These are phyloP conservation scores for Melanostigma gelatinosum DNA, from an alignment of 2,113 vertebrate genomes.

Conservation along the genomic window DNA sequence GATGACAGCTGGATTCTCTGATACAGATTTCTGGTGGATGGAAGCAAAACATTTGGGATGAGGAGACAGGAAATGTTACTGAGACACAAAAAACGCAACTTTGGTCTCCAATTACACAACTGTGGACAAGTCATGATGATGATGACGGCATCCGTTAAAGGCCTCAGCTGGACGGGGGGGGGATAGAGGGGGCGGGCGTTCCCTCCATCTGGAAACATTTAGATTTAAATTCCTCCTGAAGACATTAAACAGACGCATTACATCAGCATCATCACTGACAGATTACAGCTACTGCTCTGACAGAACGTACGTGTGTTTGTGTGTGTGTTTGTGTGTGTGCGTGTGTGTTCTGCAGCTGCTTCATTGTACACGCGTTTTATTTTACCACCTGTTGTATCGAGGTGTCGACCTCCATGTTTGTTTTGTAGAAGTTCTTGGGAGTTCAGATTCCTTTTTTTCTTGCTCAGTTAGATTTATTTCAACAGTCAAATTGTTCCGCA, in stretches of 20 bases:
- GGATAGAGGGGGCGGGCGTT: constrained; percentile 53
- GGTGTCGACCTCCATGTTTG: background rate
- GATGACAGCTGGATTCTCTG: constrained; percentile 14
- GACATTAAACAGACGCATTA: constrained; percentile 31
- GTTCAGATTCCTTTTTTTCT: too few species aligned
- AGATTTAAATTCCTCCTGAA: constrained; percentile 59
- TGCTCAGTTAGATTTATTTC: too few species aligned
- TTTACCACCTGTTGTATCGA: background rate
- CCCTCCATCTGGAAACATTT: constrained; percentile 78
- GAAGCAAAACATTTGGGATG: background rate
- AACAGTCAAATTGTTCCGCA: too few species aligned
- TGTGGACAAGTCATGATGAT: constrained; percentile 27
- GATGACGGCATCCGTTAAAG: constrained; percentile 36
- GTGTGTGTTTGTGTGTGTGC: too few species aligned
- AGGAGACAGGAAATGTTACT: background rate
- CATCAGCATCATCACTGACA: constrained; percentile 23
- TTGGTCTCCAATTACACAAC: too few species aligned
- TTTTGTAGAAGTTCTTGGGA: too few species aligned
- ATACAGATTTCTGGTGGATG: background rate
- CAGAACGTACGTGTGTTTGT: too few species aligned
- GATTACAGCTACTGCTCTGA: constrained; percentile 24
- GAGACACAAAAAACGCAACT: too few species aligned
- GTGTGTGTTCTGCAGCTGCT: too few species aligned
- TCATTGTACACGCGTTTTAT: background rate
- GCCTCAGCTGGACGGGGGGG: background rate